A percentile compares a stretch with the other conserved stretches of the same genome.
phyloP scores from a whole-genome alignment of 2,113 vertebrate species.

The Phaetusa simplex region DNA sequence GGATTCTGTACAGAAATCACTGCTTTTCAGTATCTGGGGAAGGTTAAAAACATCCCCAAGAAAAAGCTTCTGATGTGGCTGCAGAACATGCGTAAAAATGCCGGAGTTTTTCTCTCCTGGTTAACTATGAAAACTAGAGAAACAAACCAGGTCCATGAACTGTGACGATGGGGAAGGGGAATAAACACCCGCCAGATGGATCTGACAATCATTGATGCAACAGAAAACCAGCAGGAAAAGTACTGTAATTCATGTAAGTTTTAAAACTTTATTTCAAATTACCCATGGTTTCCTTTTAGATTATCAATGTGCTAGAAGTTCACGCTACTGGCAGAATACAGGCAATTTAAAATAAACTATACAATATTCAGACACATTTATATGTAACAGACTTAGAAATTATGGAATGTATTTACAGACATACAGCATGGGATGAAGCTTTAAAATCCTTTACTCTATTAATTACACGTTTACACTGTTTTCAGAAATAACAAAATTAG shows the following conservation, averaged over 20 bases:
- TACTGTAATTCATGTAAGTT: background rate
- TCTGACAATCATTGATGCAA: background rate
- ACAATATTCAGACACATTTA: slow-evolving; percentile 70
- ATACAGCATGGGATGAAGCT: slow-evolving; percentile 71
- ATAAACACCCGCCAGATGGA: background rate
- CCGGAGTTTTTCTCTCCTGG: background rate
- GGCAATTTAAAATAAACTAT: slow-evolving; percentile 73
- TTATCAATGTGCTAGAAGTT: slow-evolving; percentile 55
- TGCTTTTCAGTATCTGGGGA: background rate
- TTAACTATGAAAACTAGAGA: background rate
- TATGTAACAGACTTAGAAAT: slow-evolving; percentile 70
- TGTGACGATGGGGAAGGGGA: background rate
- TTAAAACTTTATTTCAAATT: slow-evolving; percentile 77
- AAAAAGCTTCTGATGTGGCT: background rate
- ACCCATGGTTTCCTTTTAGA: slow-evolving; percentile 66
- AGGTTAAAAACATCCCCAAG: background rate
- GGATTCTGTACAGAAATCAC: background rate
- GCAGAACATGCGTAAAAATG: background rate
- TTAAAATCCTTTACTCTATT: slow-evolving; percentile 73
- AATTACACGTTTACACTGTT: slow-evolving; percentile 79
- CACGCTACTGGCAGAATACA: slow-evolving; percentile 64
- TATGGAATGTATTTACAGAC: slow-evolving; percentile 82
- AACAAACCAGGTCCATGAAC: background rate
- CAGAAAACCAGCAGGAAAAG: background rate
- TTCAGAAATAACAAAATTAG: slow-evolving; percentile 71